A percentile compares a stretch with the other conserved stretches of the same genome.
Evolutionary conservation across 2,113 vertebrate genomes (phyloP).

Genomic region (Rhea americana): DNA sequence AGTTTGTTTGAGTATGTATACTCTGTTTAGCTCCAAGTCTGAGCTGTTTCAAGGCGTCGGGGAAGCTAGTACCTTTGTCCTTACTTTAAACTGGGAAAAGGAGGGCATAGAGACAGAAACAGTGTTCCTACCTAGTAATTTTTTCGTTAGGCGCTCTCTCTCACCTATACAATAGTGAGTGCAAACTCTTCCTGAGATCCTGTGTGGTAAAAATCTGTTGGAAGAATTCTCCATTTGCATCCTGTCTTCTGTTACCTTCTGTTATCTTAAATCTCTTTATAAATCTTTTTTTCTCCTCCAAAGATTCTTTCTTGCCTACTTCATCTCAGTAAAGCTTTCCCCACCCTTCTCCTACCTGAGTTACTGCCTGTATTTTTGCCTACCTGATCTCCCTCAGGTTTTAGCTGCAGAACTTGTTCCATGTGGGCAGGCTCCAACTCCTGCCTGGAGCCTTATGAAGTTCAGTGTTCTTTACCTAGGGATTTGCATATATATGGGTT

Average conservation of each 20-base stretch:
- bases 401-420: background rate
- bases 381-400: background rate
- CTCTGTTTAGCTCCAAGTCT: background rate
- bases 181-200: background rate
- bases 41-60: background rate
- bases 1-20: background rate
- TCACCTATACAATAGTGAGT: background rate
- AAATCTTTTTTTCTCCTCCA: background rate
- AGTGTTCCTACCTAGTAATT: background rate
- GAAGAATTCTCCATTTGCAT: background rate
- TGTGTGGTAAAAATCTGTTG: background rate
- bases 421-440: background rate
- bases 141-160: background rate
- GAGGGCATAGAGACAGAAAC: background rate
- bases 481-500: fast-evolving
- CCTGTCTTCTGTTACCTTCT: constrained; percentile 3
- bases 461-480: background rate
- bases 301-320: constrained; percentile 46
- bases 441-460: background rate
- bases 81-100: background rate
- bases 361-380: background rate
- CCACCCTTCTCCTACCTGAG: background rate
- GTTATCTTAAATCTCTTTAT: constrained; percentile 16
- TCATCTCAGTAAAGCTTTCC: background rate
- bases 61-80: background rate